A percentile compares a stretch with the other conserved stretches of the same genome.
These are phyloP conservation scores for Sepiola atlantica DNA, from an alignment of 2,888 invertebrate species.

Conservation along the genomic window DNA sequence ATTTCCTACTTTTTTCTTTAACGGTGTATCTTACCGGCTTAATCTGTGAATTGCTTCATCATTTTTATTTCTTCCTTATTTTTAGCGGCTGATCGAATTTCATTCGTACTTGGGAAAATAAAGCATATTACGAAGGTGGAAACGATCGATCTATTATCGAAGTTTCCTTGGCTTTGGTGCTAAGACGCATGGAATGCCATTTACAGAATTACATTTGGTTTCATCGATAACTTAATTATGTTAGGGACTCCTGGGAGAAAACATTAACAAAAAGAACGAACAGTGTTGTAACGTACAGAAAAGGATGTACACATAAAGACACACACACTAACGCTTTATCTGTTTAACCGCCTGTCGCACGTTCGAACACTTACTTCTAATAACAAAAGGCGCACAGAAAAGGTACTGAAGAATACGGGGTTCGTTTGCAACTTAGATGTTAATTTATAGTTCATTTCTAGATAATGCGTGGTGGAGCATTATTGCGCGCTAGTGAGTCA, in stretches of 20 bases:
- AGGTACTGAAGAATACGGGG: neutral
- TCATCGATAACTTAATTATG: neutral
- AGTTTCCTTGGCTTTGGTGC: neutral
- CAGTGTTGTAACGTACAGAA: no score
- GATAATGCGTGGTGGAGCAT: no score
- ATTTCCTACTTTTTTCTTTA: neutral
- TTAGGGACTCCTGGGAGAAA: neutral
- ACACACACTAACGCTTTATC: neutral
- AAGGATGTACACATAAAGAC: neutral
- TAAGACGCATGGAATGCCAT: neutral
- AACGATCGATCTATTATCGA: neutral
- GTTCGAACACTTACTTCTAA: neutral
- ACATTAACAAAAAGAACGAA: neutral
- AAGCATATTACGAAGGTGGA: neutral
- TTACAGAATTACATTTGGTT: neutral
- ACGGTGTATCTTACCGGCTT: neutral
- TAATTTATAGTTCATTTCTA: no score
- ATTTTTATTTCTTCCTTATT: neutral
- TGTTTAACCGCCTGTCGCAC: neutral
- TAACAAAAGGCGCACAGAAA: no score
- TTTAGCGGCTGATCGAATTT: conserved; percentile 15
- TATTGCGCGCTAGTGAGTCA: no score
- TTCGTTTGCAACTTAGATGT: no score
- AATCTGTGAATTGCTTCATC: neutral
- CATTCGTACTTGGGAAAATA: neutral